Base-by-base conservation (phyloP, 2,113 vertebrate genomes). In the Limnothrissa miodon region DNA sequence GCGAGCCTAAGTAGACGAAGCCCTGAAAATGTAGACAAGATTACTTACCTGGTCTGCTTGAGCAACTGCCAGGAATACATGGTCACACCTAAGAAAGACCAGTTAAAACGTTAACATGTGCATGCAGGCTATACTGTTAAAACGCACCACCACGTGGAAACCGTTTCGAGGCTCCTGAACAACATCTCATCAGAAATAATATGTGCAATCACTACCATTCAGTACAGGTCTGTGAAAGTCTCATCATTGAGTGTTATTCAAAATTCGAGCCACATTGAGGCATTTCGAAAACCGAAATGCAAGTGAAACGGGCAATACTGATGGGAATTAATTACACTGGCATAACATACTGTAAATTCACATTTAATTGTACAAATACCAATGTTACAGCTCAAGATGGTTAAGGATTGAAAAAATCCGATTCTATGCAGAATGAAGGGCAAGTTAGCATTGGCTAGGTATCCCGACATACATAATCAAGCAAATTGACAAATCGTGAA, bases 191-290 rank as follows among this genome's bases (percentile, higher is more conserved):
- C 66, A 74, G 66, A 74, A 74, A 36, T 36, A 74, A 56, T 36
- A 74, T 17, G 66, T 2, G 29, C 66, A 74, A 74, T 74, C 66
- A 74, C 66, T 17, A 19, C 10, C 66, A 74, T 74, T 74, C 66
- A 74, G 66, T 39, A 74, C 66, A 74, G 66, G 66, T 74, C 66
- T 74, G 66, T 74, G 66, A 17, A 74, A 36, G 1, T 74, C 36
- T 74, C 66, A 74, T 74, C 66, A 74, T 74, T 33, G 66, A 74
- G 66, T 36, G 66, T 36, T 39, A 74, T 36, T 74, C 66, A 29
- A 10, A 13, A 13, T 36, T 33, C 8, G 66, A 74, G 66, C 33
- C 66, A 74, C 66, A 74, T 36, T 15, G n/a, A 62, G 1, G 2
- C 1, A 36, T 36, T 36, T 4, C 11, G 17, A 15, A 33, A 74